Evolutionary conservation across 1,140 invertebrate species (phyloP), one percentile per base, ranked within the genome.

Genomic region (Trissolcus basalis): DNA sequence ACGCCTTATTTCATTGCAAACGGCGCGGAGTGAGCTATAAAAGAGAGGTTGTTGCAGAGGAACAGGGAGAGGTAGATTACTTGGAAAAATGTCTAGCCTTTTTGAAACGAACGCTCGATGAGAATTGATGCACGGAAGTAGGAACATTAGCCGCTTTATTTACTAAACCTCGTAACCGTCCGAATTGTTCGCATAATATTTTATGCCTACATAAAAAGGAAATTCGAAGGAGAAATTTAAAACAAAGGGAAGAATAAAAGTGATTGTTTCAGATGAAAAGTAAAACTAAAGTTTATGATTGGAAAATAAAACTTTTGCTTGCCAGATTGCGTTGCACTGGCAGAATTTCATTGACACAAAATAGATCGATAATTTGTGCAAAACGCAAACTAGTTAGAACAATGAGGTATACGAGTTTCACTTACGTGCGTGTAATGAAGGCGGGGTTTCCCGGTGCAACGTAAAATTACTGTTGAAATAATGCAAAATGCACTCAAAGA

Each of bases 361-460:
- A 39, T 55, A 33, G 43, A 68, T 68, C 63, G 33, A 69, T 76
- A 69, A 76, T 45, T 70, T 65, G 53, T 53, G 13, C n/a, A 70
- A 76, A 76, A 70, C 33, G 44, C 48, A 69, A 59, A 61, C 64
- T 56, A 61, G 53, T 68, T 75, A 64, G 35, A 47, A 58, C 16
- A 12, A 7, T 16, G 64, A 56, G 64, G 69, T 50, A 55, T 50
- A 64, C 47, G 51, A 50, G 51, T 69, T 75, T 69, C 45, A 35
- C 53, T 69, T 76, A 70, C 72, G 72, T 76, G 72, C 72, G 36
- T 65, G 33, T 76, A 76, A 76, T 70, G 72, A 76, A 76, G 72
- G 65, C 48, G 64, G 72, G 65, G 65, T 76, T 76, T 69, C 59
- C 64, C 65, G 55, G 54, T n/a, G 47, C 60, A 76, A 76, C 43